Evolutionary conservation across 1,140 invertebrate species (phyloP), one percentile per base, ranked within the genome.

Genomic region (Leptinotarsa defecta): DNA sequence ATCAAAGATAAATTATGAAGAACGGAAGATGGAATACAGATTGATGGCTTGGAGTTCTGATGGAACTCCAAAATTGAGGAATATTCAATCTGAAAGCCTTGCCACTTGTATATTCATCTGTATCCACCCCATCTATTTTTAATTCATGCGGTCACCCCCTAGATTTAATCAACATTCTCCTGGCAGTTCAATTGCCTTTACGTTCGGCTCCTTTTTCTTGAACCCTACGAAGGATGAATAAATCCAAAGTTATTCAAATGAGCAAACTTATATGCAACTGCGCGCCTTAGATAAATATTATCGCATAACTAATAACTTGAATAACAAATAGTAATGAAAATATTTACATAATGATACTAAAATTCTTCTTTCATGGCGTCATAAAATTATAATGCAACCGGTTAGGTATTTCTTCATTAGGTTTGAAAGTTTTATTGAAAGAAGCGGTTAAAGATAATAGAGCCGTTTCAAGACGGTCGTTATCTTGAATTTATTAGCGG

Each of bases 381-480:
- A 57, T 57, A 57, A 15, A 15, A 57, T 19, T 15, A 57, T 57
- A 57, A 43, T 43, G 34, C 34, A 43, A 43, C 34, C 34, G 8
- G 34, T 8, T 57, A 57, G 52, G 52, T 57, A 57, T 57, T 57
- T 57, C 15, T 57, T 19, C 52, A 57, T 57, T 57, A 57, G 52
- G 15, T 17, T 17, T 19, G 52, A 57, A 57, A 57, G 4, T 57
- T 15, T 15, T 57, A 57, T 57, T 57, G n/a, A 57, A 57, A 19
- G 52, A 57, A 57, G 52, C 52, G 52, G 52, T 57, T 57, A 57
- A 15, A 57, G 52, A 57, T 57, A 57, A 57, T 57, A 57, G 15
- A 57, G 52, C n/a, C 52, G 13, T 57, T 57, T 57, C n/a, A 57
- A 57, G 52, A 57, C n/a, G n/a, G 52, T 57, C 52, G 17, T 19